Conservation (phyloP, 2,888 invertebrate genomes). For the Lycaena phlaeas region DNA sequence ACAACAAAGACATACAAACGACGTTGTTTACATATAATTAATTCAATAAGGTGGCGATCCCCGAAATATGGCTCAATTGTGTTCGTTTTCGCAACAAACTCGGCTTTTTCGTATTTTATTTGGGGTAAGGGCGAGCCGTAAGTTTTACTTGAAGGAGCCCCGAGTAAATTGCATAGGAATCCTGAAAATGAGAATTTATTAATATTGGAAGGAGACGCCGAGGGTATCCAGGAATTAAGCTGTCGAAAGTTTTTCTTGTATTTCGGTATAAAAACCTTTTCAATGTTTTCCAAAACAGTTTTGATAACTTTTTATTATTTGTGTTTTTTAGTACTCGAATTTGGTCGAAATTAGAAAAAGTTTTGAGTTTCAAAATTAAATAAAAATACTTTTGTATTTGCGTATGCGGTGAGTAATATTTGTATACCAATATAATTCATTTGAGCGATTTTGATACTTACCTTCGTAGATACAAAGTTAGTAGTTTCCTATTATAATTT, state of each 20-base stretch:
- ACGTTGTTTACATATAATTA: too few relatives aligned
- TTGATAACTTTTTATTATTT: not conserved
- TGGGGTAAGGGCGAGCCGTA: slow-evolving; percentile 55
- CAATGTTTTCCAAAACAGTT: slow-evolving; percentile 1
- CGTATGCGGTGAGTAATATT: not conserved
- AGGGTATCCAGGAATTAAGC: slow-evolving; percentile 49
- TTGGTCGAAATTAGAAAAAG: slow-evolving; percentile 1
- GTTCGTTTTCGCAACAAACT: slow-evolving; percentile 32
- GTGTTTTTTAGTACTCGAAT: not conserved
- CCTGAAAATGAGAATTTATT: slow-evolving; percentile 69
- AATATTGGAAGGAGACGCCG: slow-evolving; percentile 56
- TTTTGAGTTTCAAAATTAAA: not conserved
- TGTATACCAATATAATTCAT: not conserved
- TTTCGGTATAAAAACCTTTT: slow-evolving; percentile 23
- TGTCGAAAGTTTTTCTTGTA: slow-evolving; percentile 45
- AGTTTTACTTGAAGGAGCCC: slow-evolving; percentile 53
- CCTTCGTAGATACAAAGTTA: too few relatives aligned
- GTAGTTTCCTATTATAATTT: too few relatives aligned
- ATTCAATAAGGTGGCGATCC: slow-evolving; percentile 27
- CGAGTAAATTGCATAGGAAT: slow-evolving; percentile 65
- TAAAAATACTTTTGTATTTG: not conserved
- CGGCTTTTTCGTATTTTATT: slow-evolving; percentile 41
- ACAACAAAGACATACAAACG: too few relatives aligned
- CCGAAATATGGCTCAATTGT: slow-evolving; percentile 43
- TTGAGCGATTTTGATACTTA: not conserved